Conservation (phyloP, 1,140 invertebrate genomes). For the Protaetia brevitarsis region DNA sequence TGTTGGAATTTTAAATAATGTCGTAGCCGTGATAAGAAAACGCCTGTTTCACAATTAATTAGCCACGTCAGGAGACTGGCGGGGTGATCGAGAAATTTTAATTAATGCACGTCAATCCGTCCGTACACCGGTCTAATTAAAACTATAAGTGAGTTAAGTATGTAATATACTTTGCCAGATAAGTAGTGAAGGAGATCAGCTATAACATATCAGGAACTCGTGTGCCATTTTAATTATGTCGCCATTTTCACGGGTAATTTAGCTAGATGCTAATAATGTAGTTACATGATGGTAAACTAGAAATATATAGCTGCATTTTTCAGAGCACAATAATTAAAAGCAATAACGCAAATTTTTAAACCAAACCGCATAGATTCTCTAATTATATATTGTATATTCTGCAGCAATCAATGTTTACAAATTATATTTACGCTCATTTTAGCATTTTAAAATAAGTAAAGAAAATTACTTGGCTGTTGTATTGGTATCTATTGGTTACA, state of each 20-base stretch:
- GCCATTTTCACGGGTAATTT: constrained; percentile 20
- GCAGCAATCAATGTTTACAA: too few relatives aligned
- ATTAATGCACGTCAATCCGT: constrained; percentile 8
- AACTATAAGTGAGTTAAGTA: constrained; percentile 22
- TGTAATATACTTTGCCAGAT: constrained; percentile 18
- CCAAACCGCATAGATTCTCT: too few relatives aligned
- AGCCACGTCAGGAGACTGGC: neutral
- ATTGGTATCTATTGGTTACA: too few relatives aligned
- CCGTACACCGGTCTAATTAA: constrained; percentile 9
- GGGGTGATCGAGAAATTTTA: constrained; percentile 20
- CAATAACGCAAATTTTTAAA: too few relatives aligned
- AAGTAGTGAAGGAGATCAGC: constrained; percentile 2
- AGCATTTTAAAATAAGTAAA: too few relatives aligned
- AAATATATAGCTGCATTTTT: too few relatives aligned
- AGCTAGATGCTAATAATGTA: neutral
- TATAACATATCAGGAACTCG: constrained; percentile 3
- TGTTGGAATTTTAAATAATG: neutral
- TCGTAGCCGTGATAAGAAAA: neutral
- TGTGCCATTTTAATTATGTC: constrained; percentile 18
- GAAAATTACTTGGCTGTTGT: too few relatives aligned
- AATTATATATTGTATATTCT: too few relatives aligned
- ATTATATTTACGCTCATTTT: too few relatives aligned
- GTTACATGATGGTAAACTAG: too few relatives aligned
- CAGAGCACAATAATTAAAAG: too few relatives aligned
- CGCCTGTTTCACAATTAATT: constrained; percentile 18